A percentile compares a stretch with the other conserved stretches of the same genome.
phyloP scores from a whole-genome alignment of 2,888 invertebrate genomes.

The Strigamia transsilvanica region DNA sequence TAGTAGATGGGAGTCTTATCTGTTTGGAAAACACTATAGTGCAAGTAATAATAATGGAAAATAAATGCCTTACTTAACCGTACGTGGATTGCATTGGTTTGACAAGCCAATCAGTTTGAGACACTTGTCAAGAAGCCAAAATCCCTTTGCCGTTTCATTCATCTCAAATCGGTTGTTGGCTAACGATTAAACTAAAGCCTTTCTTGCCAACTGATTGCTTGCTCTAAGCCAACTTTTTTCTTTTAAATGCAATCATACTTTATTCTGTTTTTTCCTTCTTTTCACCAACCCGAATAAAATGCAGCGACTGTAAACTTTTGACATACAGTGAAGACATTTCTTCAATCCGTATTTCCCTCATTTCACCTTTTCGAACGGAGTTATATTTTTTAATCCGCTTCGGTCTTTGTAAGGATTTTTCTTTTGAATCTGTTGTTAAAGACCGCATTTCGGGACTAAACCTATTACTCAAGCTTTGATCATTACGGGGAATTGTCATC shows the following conservation, averaged over 20 bases:
- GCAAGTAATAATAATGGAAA: constrained; percentile 9
- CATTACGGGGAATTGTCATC: constrained; percentile 6
- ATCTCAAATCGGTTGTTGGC: constrained; percentile 24
- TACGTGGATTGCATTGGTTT: neutral
- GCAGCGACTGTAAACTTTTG: neutral
- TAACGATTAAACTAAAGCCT: neutral
- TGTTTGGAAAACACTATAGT: neutral
- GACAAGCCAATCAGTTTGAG: constrained; percentile 25
- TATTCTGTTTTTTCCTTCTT: neutral
- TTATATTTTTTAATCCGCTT: neutral
- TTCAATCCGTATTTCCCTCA: neutral
- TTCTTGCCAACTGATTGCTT: constrained; percentile 20
- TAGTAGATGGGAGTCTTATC: constrained; percentile 11
- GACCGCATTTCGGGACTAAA: neutral
- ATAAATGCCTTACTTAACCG: neutral
- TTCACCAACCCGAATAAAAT: neutral
- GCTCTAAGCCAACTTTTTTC: neutral
- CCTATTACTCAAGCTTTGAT: constrained; percentile 31
- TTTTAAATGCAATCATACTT: neutral
- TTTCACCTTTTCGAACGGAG: neutral
- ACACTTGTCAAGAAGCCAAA: constrained; percentile 14
- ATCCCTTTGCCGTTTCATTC: constrained; percentile 12
- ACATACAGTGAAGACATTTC: neutral
- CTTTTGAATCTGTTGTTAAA: neutral
- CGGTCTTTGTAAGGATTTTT: neutral